These are phyloP conservation scores for Acanthopagrus latus DNA, from an alignment of 2,797 vertebrate species.

Conservation along the genomic window DNA sequence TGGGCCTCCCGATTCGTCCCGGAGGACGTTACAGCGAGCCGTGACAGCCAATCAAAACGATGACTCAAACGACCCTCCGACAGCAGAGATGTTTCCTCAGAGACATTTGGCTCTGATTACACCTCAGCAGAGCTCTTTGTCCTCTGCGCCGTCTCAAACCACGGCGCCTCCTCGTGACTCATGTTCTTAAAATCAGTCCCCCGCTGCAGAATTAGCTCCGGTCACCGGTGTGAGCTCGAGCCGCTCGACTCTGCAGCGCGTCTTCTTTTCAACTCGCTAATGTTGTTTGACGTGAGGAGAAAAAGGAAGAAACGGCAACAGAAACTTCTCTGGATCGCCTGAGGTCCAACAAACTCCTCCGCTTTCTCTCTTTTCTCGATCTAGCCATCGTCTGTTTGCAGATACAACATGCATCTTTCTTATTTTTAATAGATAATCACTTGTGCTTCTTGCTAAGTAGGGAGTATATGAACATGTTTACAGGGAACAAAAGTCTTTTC, in stretches of 20 bases:
- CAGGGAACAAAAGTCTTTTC: no score
- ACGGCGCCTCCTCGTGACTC: slow-evolving; percentile 36
- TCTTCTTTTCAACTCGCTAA: slow-evolving; percentile 14
- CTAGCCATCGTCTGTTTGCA: neutral
- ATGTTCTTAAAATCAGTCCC: slow-evolving; percentile 16
- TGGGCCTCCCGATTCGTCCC: slow-evolving; percentile 3
- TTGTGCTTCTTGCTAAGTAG: neutral
- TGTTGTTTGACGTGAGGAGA: neutral
- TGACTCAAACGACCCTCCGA: slow-evolving; percentile 37
- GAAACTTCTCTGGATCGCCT: neutral
- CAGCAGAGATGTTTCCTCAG: slow-evolving; percentile 31
- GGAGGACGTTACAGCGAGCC: neutral
- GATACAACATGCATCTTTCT: neutral
- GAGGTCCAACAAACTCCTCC: neutral
- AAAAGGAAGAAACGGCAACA: neutral
- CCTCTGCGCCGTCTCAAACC: slow-evolving; percentile 23
- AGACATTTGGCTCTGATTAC: slow-evolving; percentile 44
- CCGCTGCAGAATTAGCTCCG: slow-evolving; percentile 1
- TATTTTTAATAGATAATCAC: neutral
- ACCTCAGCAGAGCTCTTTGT: slow-evolving; percentile 19
- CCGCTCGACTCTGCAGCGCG: neutral
- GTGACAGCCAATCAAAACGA: neutral
- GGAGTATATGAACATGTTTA: no score
- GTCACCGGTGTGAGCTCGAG: slow-evolving; percentile 18
- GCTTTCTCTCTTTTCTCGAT: neutral